A percentile compares a stretch with the other conserved stretches of the same genome.
These are phyloP conservation scores for Linnaemya vulpina DNA, from an alignment of 2,888 invertebrate genomes.

Conservation along the genomic window DNA sequence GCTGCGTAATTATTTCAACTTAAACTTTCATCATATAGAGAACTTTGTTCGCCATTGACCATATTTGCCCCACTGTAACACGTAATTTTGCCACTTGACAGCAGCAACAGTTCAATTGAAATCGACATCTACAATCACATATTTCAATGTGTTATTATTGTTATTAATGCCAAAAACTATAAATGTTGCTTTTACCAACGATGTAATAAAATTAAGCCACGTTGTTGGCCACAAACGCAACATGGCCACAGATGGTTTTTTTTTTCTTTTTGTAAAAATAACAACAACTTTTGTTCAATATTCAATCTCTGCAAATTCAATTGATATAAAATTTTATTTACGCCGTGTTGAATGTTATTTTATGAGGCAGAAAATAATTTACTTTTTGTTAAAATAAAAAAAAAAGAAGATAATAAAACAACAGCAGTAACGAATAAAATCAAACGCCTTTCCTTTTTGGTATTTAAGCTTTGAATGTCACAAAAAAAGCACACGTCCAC, in stretches of 20 bases:
- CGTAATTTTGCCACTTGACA: not conserved
- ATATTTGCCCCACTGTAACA: not conserved
- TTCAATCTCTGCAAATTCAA: slow-evolving; percentile 20
- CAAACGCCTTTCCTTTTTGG: not conserved
- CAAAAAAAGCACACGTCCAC: too few species aligned
- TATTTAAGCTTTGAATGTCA: too few species aligned
- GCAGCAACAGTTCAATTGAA: slow-evolving; percentile 12
- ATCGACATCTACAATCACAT: not conserved
- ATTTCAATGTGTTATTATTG: slow-evolving; percentile 19
- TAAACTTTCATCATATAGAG: too few species aligned
- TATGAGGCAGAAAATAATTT: slow-evolving; percentile 47
- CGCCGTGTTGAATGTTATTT: slow-evolving; percentile 27
- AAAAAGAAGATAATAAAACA: too few species aligned
- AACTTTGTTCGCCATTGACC: too few species aligned
- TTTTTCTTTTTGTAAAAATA: not conserved
- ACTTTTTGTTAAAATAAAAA: slow-evolving; percentile 11
- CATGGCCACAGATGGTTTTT: slow-evolving; percentile 35
- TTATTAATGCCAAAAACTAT: slow-evolving; percentile 5
- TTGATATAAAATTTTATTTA: slow-evolving; percentile 38
- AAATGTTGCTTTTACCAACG: slow-evolving; percentile 8
- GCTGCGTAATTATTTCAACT: too few species aligned
- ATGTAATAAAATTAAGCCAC: slow-evolving; percentile 42
- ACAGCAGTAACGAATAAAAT: not conserved
- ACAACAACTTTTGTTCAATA: slow-evolving; percentile 41
- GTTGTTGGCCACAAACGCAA: slow-evolving; percentile 32